Conservation (phyloP, 2,797 vertebrate genomes). For the Neoniphon sammara region DNA sequence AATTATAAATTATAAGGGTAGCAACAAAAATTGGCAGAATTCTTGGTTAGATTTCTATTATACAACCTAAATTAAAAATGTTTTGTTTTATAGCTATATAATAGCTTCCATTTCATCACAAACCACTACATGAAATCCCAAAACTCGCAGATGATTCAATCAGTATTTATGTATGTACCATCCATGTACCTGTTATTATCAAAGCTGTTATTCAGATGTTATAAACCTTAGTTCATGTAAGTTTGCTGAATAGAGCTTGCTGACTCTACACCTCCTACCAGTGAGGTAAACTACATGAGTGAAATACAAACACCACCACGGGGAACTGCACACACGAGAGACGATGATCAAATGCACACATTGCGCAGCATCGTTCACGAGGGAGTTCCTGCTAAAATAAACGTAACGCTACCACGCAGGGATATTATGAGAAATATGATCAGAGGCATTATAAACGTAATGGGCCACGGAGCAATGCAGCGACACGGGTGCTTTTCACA, state of each 20-base stretch:
- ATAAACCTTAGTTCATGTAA: not conserved
- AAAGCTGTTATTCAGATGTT: not conserved
- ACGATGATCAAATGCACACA: constrained; percentile 53
- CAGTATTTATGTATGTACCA: too few relatives aligned
- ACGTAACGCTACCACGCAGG: constrained; percentile 54
- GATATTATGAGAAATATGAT: constrained; percentile 60
- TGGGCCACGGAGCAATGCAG: constrained; percentile 53
- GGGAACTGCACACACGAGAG: constrained; percentile 28
- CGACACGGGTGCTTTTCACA: constrained; percentile 35
- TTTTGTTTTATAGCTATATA: not conserved
- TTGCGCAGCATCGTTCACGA: constrained; percentile 48
- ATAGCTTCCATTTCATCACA: too few relatives aligned
- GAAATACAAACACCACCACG: constrained; percentile 28
- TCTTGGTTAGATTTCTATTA: not conserved
- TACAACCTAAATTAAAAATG: not conserved
- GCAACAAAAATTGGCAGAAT: too few relatives aligned
- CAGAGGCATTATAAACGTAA: constrained; percentile 66
- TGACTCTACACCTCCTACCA: constrained; percentile 23
- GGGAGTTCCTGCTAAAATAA: constrained; percentile 58
- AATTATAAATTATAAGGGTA: not conserved
- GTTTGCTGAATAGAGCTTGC: not conserved
- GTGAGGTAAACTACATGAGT: constrained; percentile 23
- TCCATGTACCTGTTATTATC: too few relatives aligned
- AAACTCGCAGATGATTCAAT: too few relatives aligned
- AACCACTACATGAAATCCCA: too few relatives aligned